Conservation (phyloP, 2,113 vertebrate species). For the Ceyx cyanopectus region DNA sequence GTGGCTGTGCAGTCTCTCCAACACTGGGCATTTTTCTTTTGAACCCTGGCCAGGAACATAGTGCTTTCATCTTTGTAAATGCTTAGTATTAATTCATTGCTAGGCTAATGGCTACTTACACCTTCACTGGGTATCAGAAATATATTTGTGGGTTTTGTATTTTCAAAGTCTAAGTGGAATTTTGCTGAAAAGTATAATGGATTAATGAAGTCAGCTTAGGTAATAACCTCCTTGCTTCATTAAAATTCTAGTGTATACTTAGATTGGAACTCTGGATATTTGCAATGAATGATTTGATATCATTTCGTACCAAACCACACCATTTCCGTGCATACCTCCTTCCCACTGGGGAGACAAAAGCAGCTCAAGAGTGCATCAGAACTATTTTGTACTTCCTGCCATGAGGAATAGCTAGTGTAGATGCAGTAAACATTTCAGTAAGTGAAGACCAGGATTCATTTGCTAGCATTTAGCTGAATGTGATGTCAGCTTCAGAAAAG, state of each 20-base stretch:
- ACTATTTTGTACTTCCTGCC: background rate
- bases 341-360: background rate
- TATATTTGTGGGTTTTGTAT: background rate
- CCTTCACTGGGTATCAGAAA: background rate
- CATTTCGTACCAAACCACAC: background rate
- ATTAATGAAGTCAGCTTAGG: conserved; percentile 13
- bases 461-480: background rate
- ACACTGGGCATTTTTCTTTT: background rate
- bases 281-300: conserved; percentile 1
- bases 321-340: background rate
- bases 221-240: background rate
- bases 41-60: background rate
- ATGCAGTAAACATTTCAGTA: background rate
- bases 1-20: background rate
- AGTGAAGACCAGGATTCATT: background rate
- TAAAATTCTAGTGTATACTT: background rate
- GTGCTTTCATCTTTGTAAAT: conserved; percentile 27
- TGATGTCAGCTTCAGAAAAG: background rate
- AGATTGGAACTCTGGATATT: background rate
- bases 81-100: background rate
- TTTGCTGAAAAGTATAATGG: conserved; percentile 12
- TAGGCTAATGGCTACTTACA: background rate
- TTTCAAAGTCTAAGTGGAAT: background rate
- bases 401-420: background rate
- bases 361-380: background rate